A percentile compares a stretch with the other conserved stretches of the same genome.
Conservation (phyloP, 2,797 vertebrate genomes). For the Psittacula derbiana region DNA sequence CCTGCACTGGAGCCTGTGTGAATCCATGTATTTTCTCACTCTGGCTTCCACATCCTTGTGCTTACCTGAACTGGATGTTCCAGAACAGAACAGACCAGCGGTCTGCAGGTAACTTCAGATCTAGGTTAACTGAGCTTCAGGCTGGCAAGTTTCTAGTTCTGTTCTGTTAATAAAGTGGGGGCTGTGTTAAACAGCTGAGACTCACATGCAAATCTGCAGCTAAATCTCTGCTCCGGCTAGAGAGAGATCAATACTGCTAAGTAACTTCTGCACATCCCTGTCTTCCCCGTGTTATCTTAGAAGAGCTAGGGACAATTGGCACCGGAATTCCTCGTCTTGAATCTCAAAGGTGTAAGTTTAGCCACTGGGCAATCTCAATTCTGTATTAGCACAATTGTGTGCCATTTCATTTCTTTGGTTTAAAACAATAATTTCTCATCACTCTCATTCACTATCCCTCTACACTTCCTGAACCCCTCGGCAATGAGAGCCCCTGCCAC, state of each 20-base stretch:
- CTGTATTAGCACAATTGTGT: not conserved
- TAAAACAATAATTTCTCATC: slow-evolving; percentile 43
- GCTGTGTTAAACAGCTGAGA: not conserved
- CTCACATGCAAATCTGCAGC: not conserved
- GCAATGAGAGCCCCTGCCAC: slow-evolving; percentile 1
- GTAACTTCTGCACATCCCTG: not conserved
- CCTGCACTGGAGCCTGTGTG: not conserved
- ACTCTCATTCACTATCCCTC: not conserved
- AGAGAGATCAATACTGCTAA: not conserved
- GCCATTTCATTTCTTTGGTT: not conserved
- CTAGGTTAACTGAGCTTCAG: not conserved
- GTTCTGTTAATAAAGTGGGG: not conserved
- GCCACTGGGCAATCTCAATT: not conserved
- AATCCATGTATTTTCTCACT: not conserved
- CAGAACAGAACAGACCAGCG: not conserved
- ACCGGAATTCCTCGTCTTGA: not conserved
- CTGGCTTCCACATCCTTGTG: not conserved
- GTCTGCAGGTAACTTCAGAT: not conserved
- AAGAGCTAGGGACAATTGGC: rapidly evolving
- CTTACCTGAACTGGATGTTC: not conserved
- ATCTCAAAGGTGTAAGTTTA: not conserved
- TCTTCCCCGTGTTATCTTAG: not conserved
- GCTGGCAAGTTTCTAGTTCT: not conserved
- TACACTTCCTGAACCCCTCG: not conserved
- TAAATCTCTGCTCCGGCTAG: not conserved